Conservation (phyloP, 2,113 vertebrate genomes). For the Sinocyclocheilus anshuiensis region DNA sequence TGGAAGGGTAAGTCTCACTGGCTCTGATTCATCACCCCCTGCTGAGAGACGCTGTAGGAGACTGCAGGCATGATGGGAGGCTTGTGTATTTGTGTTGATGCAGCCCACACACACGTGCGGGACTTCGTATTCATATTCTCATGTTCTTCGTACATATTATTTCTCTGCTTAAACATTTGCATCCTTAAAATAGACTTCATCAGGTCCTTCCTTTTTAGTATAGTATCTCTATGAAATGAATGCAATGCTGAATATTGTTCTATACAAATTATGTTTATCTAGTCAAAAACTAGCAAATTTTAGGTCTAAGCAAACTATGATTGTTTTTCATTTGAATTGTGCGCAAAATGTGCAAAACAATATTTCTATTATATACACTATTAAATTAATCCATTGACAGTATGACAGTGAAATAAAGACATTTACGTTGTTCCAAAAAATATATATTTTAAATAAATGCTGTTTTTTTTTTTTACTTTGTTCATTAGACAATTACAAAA, state of each 20-base stretch:
- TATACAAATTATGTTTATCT: not conserved
- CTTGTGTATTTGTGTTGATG: slow-evolving; percentile 13
- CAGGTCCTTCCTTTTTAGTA: not conserved
- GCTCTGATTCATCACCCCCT: slow-evolving; percentile 16
- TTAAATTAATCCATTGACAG: too few relatives aligned
- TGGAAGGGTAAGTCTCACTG: slow-evolving; percentile 13
- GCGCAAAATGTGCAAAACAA: not conserved
- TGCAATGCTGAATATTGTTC: not conserved
- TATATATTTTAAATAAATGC: not conserved
- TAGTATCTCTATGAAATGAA: too few relatives aligned
- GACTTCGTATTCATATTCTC: not conserved
- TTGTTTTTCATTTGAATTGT: not conserved
- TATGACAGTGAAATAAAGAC: too few relatives aligned
- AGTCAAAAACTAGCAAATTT: not conserved
- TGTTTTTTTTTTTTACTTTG: not conserved
- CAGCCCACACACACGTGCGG: slow-evolving; percentile 1
- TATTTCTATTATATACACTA: not conserved
- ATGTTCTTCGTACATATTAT: not conserved
- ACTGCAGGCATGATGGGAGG: not conserved
- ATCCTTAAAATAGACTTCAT: not conserved
- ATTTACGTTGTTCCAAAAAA: too few relatives aligned
- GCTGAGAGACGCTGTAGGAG: slow-evolving; percentile 6
- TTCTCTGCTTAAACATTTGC: not conserved
- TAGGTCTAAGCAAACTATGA: not conserved
- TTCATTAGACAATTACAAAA: not conserved